Evolutionary conservation across 2,888 invertebrate genomes (phyloP), one percentile per base, ranked within the genome.

Genomic region (Eupeodes latifasciatus): DNA sequence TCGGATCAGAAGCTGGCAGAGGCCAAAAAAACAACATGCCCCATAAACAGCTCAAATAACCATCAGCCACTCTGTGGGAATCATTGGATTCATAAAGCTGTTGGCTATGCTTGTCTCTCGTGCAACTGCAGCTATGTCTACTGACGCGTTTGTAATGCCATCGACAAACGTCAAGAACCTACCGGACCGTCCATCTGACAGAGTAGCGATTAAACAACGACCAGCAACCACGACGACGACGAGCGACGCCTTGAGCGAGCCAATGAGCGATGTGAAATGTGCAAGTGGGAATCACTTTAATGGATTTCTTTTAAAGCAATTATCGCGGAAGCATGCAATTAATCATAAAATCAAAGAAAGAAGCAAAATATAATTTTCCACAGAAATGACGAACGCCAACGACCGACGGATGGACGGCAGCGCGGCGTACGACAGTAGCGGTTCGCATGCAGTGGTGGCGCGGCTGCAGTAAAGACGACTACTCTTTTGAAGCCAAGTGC

Each of bases 221-320:
- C 10, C 3, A 62, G 40, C 40, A 62, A 40, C 40, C 40, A 7
- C 40, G 5, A 40, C 40, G 40, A 27, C 27, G 27, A 27, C 2
- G 2, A 27, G 53, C 62, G 79, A 75, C 71, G 81, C 81, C 66
- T 72, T 64, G 12, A 59, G 61, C 78, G 61, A 67, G 66, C 78
- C 62, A 51, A 69, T 55, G 80, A 78, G 66, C 67, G 77, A 78
- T 67, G 85, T 69, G 85, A 71, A 75, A 67, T 67, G 85, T 75
- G 85, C 76, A 69, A 87, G 47, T 66, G 76, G 53, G 84, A 77
- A 77, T 74, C 83, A 67, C 83, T 80, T 83, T 84, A 84, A 87
- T 87, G 87, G 87, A 84, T 87, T 84, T 87, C 84, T 87, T 83
- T 87, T 81, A 76, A 87, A 83, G 77, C 87, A 87, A 87, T 87